Conservation (phyloP, 2,113 vertebrate species). For the Phycodurus eques region DNA sequence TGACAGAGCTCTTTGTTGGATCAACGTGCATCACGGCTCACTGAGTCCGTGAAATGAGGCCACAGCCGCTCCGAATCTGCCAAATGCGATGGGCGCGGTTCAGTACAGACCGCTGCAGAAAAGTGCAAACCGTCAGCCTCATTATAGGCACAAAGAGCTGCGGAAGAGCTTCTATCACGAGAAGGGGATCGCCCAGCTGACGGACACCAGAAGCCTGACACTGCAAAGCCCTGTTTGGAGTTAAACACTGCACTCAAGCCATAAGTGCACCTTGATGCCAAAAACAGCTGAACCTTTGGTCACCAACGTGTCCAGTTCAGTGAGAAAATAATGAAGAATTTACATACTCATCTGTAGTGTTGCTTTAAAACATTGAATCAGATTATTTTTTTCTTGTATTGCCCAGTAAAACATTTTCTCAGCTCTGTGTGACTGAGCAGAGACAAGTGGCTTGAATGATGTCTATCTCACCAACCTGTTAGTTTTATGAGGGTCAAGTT, state of each 20-base stretch:
- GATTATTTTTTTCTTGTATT: background rate
- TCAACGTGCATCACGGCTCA: conserved; percentile 48
- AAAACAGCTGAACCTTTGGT: background rate
- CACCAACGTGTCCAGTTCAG: background rate
- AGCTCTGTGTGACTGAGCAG: background rate
- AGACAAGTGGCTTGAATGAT: background rate
- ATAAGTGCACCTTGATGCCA: background rate
- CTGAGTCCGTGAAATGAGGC: conserved; percentile 55
- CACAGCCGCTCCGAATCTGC: conserved; percentile 26
- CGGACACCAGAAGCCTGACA: background rate
- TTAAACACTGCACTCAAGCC: background rate
- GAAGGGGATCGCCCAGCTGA: conserved; percentile 1
- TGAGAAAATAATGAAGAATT: background rate
- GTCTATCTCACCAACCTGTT: conserved; percentile 4
- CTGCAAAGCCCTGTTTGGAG: background rate
- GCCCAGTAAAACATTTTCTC: background rate
- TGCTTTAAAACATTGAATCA: background rate
- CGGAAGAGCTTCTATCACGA: conserved; percentile 22
- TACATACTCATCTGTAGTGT: background rate
- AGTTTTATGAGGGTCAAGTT: conserved; percentile 1
- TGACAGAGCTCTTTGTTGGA: conserved; percentile 35
- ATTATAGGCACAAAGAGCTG: conserved; percentile 34
- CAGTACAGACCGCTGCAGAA: conserved; percentile 5
- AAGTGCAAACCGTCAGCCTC: conserved; percentile 24
- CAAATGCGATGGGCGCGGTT: conserved; percentile 9